Evolutionary conservation across 2,113 vertebrate genomes (phyloP).

Genomic region (Rhizomys pruinosus): DNA sequence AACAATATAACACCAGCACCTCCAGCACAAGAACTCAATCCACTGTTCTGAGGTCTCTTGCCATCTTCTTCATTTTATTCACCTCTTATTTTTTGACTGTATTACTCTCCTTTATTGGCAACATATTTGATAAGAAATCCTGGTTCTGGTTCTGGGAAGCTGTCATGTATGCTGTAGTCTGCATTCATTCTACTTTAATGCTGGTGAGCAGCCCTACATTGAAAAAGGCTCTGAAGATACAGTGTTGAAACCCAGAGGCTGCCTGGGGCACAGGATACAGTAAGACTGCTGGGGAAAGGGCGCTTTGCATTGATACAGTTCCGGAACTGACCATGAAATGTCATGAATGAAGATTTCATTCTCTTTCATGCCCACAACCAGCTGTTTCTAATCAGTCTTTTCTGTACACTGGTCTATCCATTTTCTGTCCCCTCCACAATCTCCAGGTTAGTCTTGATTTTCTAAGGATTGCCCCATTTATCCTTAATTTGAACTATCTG

Average conservation of each 20-base stretch:
- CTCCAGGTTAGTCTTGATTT: neutral
- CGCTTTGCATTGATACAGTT: neutral
- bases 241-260: neutral
- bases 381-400: neutral
- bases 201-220: slow-evolving; percentile 42
- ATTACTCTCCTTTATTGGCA: fast-evolving
- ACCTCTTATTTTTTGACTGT: slow-evolving; percentile 47
- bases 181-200: slow-evolving; percentile 46
- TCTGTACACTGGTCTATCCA: neutral
- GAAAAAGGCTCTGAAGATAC: slow-evolving; percentile 43
- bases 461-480: neutral
- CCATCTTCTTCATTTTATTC: slow-evolving; percentile 47
- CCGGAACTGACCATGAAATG: neutral
- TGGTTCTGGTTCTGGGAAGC: slow-evolving; percentile 53
- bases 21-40: neutral
- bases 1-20: neutral
- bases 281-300: neutral
- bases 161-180: slow-evolving; percentile 32
- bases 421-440: neutral
- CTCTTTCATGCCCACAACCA: neutral
- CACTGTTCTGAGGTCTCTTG: slow-evolving; percentile 42
- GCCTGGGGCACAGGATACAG: neutral
- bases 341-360: neutral
- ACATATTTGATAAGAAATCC: fast-evolving
- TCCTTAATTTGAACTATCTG: neutral